phyloP scores from a whole-genome alignment of 2,113 vertebrate species.

The Cepphus grylle region DNA sequence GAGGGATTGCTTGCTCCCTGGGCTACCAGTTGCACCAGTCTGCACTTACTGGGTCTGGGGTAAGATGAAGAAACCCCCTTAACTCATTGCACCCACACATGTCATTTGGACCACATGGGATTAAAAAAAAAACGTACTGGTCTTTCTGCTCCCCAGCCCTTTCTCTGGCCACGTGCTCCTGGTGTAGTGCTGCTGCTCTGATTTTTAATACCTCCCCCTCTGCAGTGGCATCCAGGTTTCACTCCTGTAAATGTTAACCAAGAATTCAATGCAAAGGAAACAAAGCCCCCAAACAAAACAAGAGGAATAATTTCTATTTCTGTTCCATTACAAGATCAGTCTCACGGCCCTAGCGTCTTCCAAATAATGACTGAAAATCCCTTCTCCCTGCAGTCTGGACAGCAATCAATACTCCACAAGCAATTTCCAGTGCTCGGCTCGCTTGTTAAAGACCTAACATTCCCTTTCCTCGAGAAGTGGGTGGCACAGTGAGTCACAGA shows the following conservation, averaged over 20 bases:
- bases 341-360: background rate
- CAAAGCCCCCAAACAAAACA: background rate
- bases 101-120: accelerated
- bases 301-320: constrained; percentile 10
- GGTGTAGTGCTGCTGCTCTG: background rate
- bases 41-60: background rate
- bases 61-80: background rate
- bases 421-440: background rate
- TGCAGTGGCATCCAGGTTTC: background rate
- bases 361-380: constrained; percentile 55
- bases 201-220: background rate
- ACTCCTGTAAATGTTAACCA: background rate
- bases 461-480: background rate
- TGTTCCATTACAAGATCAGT: background rate
- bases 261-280: background rate
- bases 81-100: background rate
- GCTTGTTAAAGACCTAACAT: constrained; percentile 22
- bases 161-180: background rate
- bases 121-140: background rate
- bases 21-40: background rate
- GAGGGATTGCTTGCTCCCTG: background rate
- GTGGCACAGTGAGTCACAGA: constrained; percentile 48
- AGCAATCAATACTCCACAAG: constrained; percentile 53
- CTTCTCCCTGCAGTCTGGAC: constrained; percentile 25
- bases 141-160: background rate